phyloP scores from a whole-genome alignment of 2,113 vertebrate species.

The Hippocampus zosterae region DNA sequence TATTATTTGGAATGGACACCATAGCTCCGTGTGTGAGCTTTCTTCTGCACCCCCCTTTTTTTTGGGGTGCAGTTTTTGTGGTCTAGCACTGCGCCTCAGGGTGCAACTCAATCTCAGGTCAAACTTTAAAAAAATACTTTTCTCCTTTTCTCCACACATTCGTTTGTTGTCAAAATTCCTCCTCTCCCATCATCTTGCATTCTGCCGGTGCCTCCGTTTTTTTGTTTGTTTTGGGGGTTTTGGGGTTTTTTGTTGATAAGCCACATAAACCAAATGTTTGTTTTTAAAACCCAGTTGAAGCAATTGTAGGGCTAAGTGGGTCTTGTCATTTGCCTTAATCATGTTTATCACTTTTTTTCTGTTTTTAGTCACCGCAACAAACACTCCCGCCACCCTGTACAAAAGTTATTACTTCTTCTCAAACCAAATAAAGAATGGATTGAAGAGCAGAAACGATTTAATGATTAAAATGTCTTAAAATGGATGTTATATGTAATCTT shows the following conservation, averaged over 20 bases:
- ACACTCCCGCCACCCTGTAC: conserved; percentile 2
- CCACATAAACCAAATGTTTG: conserved; percentile 2
- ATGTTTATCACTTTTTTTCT: conserved; percentile 23
- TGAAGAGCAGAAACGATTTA: conserved; percentile 56
- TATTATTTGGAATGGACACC: conserved; percentile 66
- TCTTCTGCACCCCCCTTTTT: conserved; percentile 59
- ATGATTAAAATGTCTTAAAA: conserved; percentile 53
- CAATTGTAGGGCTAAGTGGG: conserved; percentile 54
- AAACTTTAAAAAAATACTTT: conserved; percentile 72
- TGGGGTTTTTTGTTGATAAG: neutral
- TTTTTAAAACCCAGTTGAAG: conserved; percentile 54
- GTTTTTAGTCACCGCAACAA: neutral
- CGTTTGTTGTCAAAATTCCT: neutral
- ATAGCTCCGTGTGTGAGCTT: conserved; percentile 65
- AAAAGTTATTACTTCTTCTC: conserved; percentile 35
- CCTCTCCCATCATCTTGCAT: conserved; percentile 5
- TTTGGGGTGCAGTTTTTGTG: conserved; percentile 41
- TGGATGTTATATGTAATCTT: conserved; percentile 47
- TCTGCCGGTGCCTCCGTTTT: conserved; percentile 43
- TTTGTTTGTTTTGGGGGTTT: neutral
- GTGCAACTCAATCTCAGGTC: conserved; percentile 87
- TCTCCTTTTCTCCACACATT: conserved; percentile 53
- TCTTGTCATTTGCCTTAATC: conserved; percentile 63
- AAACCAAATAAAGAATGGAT: conserved; percentile 69
- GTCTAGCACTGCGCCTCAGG: conserved; percentile 66